Base-by-base conservation (phyloP, 30 jellyfish, hydroid and myxozoan species). In the Aurelia sp. region DNA sequence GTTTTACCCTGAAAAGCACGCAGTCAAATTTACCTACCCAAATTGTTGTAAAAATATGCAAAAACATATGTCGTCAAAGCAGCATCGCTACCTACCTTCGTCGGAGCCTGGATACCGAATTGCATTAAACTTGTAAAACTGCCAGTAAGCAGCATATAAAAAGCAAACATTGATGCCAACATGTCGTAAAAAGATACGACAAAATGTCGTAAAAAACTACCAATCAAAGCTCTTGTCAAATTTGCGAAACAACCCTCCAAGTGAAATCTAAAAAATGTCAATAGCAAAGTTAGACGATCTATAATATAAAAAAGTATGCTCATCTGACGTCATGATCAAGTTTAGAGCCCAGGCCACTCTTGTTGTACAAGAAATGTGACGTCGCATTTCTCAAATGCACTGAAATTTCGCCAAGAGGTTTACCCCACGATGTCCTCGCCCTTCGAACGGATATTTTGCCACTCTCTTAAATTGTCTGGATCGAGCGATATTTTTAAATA, bases 41-140 rank as follows among this genome's bases (percentile, higher is more conserved):
- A 40, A 5, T 4, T 40, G 51, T 40, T 8, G 51, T 8, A 40
- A 40, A 40, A 40, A 40, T 40, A 6, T 40, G 10, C 10, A 8
- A 40, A 5, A 40, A 40, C 8, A 40, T n/a, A n/a, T 40, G 51
- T 40, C 7, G 51, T 3, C 51, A 40, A 40, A 40, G 51, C 51
- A 40, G 3, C 51, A 0, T 17, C 18, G 40, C 19, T 13, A n/a
- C 68, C 5, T 78, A 78, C 89, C 89, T 31, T 30, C 19, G 78
- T 66, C 9, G 78, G 78, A 13, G 63, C 69, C 57, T 60, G 72
- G 12, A 78, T 31, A 12, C 89, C 80, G 13, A 61, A 67, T 72
- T 78, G 89, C 60, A 78, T 35, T 38, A 78, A 60, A 38, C 79
- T 44, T 18, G 76, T 63, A 65, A 78, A 58, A 30, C 69, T 78